These are phyloP conservation scores for Muscidifurax raptorellus DNA, from an alignment of 1,140 invertebrate genomes.

Conservation along the genomic window DNA sequence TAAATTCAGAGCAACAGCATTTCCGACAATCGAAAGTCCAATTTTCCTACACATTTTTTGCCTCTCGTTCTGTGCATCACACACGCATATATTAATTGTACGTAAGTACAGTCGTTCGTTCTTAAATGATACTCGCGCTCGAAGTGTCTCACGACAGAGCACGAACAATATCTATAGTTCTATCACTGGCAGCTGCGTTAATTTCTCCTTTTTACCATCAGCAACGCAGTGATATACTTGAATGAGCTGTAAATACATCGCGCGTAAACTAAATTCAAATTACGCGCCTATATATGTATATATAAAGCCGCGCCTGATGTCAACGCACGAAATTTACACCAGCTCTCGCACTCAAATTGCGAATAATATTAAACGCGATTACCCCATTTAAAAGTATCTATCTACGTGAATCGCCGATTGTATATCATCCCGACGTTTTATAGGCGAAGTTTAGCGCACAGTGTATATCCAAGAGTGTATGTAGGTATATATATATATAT, in stretches of 20 bases:
- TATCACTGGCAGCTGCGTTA: background rate
- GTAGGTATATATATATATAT: no score
- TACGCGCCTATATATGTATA: no score
- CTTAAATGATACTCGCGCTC: no score
- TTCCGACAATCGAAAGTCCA: no score
- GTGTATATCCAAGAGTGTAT: background rate
- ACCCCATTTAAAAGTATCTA: slow-evolving; percentile 14
- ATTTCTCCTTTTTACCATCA: background rate
- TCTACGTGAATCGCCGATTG: slow-evolving; percentile 13
- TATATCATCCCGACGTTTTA: slow-evolving; percentile 18
- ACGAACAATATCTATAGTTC: background rate
- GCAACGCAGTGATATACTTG: no score
- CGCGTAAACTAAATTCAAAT: slow-evolving; percentile 26
- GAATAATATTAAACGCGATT: background rate
- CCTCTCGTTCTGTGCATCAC: no score
- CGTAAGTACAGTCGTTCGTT: no score
- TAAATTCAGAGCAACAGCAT: no score
- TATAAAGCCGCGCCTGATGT: no score
- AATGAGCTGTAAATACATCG: background rate
- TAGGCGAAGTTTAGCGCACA: background rate
- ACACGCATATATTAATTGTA: no score
- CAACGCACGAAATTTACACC: background rate
- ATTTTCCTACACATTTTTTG: no score
- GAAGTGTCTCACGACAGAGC: no score
- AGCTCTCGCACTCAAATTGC: background rate